phyloP scores from a whole-genome alignment of 2,797 vertebrate species.

The Ceyx erithaca region DNA sequence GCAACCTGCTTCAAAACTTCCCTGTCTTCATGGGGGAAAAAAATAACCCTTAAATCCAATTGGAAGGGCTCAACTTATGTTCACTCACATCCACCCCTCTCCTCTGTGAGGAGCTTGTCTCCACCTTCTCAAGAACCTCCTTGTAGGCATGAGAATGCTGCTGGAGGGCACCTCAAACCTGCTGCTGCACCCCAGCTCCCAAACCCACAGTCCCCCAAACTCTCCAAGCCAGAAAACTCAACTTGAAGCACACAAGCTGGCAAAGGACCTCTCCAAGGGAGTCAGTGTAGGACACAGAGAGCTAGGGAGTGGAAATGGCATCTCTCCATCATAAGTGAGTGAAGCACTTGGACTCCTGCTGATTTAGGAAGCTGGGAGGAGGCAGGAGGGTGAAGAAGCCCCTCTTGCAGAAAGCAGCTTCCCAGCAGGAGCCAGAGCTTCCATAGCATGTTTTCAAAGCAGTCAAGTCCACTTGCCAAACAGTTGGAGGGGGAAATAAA shows the following conservation, averaged over 20 bases:
- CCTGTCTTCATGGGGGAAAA: neutral
- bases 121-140: neutral
- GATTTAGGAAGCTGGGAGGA: conserved; percentile 48
- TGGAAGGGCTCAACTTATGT: rapidly evolving
- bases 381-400: neutral
- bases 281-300: neutral
- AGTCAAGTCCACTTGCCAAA: conserved; percentile 56
- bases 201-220: neutral
- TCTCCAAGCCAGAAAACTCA: neutral
- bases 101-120: neutral
- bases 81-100: neutral
- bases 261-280: neutral
- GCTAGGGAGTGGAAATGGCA: neutral
- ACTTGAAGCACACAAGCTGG: neutral
- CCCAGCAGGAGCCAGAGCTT: conserved; percentile 47
- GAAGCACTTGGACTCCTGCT: neutral
- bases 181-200: neutral
- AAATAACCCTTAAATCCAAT: neutral
- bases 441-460: neutral
- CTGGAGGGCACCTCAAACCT: neutral
- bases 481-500: neutral
- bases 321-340: neutral
- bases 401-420: conserved; percentile 26
- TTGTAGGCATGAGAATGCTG: neutral
- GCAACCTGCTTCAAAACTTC: neutral